Evolutionary conservation across 2,113 vertebrate genomes (phyloP).

Genomic region (Scomber japonicus): DNA sequence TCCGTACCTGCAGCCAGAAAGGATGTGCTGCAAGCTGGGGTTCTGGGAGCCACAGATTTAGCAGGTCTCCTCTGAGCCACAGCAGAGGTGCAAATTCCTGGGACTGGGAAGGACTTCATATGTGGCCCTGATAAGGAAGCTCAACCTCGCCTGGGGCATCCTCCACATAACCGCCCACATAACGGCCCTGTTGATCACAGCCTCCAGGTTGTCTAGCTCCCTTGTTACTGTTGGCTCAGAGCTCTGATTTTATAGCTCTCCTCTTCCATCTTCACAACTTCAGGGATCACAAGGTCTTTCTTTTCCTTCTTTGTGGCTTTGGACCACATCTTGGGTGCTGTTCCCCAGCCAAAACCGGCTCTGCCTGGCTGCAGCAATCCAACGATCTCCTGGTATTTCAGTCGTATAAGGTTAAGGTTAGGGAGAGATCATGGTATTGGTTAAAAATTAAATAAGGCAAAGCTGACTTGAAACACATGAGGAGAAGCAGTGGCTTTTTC

Average conservation of each 20-base stretch:
- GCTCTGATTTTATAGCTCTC: not conserved
- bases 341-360: not conserved
- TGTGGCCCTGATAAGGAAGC: not conserved
- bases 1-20: not conserved
- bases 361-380: not conserved
- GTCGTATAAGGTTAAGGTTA: not conserved
- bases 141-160: not conserved
- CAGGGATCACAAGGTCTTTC: not conserved
- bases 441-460: not conserved
- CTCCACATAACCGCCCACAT: not conserved
- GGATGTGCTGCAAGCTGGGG: not conserved
- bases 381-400: not conserved
- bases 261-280: not conserved
- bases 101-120: not conserved
- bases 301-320: not conserved
- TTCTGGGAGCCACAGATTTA: not conserved
- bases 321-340: not conserved
- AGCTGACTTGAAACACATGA: not conserved
- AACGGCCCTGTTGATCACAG: not conserved
- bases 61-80: not conserved
- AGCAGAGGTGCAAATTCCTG: not conserved
- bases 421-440: not conserved
- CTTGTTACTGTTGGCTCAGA: not conserved
- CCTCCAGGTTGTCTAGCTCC: not conserved
- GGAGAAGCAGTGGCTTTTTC: not conserved